phyloP scores from a whole-genome alignment of 1,140 invertebrate species.

The Kradibia gibbosae region DNA sequence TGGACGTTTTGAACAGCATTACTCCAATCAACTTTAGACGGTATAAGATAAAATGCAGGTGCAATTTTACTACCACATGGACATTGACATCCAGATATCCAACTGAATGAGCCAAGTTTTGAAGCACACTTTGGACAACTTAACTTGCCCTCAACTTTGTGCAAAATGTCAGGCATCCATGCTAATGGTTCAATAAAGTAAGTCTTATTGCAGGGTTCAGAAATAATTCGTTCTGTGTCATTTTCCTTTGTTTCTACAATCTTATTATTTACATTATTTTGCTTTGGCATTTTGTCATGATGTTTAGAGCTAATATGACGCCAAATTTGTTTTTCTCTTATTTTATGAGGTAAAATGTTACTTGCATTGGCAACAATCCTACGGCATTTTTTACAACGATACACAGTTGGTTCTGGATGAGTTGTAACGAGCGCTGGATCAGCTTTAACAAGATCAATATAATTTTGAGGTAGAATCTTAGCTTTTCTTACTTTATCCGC shows the following conservation, averaged over 20 bases:
- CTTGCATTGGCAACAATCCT: constrained; percentile 84
- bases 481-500: constrained; percentile 87
- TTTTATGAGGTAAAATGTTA: constrained; percentile 82
- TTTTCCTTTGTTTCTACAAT: constrained; percentile 60
- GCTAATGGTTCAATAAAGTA: constrained; percentile 86
- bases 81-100: constrained; percentile 85
- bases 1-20: constrained; percentile 90
- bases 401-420: constrained; percentile 82
- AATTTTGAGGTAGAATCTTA: constrained; percentile 85
- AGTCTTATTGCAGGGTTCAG: constrained; percentile 77
- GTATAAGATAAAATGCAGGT: constrained; percentile 88
- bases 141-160: constrained; percentile 83
- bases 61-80: constrained; percentile 88
- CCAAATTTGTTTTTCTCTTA: constrained; percentile 73
- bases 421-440: constrained; percentile 84
- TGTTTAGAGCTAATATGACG: constrained; percentile 66
- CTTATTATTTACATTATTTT: constrained; percentile 57
- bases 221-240: constrained; percentile 55
- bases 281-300: constrained; percentile 55
- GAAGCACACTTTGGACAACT: constrained; percentile 86
- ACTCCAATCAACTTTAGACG: constrained; percentile 89
- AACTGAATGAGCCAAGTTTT: constrained; percentile 88
- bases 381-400: constrained; percentile 83
- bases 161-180: constrained; percentile 84
- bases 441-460: constrained; percentile 82